Base-by-base conservation (phyloP, 2,113 vertebrate genomes). In the Chitala chitala region DNA sequence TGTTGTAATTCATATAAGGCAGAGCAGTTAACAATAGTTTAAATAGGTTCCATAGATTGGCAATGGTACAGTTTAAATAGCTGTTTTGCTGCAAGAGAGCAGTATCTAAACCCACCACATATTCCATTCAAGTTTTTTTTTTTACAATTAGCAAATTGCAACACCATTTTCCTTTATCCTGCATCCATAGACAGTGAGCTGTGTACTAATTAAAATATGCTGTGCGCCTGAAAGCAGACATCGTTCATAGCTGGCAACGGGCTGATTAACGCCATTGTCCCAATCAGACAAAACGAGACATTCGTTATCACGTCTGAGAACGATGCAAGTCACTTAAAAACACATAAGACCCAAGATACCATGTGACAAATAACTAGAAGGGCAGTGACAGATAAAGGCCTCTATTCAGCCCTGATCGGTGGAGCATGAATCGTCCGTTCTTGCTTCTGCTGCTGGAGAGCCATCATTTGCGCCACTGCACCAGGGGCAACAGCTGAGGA, bases 401-500 rank as follows among this genome's bases (percentile, higher is more conserved):
- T 59, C 54, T 36, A 26, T 72, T 42, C 53, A 77, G 24, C 61
- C 59, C 77, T 54, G 66, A 46, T 20, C 20, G 9, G 22, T 7
- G 68, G 76, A 74, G 69, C 70, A 74, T 82, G 77, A 82, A 51
- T 78, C 73, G 71, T 51, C 63, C 68, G 72, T 29, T 48, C 69
- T 50, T 75, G 64, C 72, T 65, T 75, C 73, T 82, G 61, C 63
- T 81, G 71, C 76, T 73, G 80, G 76, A 78, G 53, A 82, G 53
- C 78, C 78, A 82, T 83, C 78, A 81, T 75, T 75, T 74, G 81
- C 74, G 55, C 81, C 80, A 79, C 82, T 81, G 82, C 75, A 75
- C 79, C 75, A 36, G 72, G 31, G 31, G 22, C 69, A 75, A 77
- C 59, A 64, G 13, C 42, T 42, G 17, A 13, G 6, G 20, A 29